Conservation (phyloP, 1,140 invertebrate genomes). For the Liolophura sinensis region DNA sequence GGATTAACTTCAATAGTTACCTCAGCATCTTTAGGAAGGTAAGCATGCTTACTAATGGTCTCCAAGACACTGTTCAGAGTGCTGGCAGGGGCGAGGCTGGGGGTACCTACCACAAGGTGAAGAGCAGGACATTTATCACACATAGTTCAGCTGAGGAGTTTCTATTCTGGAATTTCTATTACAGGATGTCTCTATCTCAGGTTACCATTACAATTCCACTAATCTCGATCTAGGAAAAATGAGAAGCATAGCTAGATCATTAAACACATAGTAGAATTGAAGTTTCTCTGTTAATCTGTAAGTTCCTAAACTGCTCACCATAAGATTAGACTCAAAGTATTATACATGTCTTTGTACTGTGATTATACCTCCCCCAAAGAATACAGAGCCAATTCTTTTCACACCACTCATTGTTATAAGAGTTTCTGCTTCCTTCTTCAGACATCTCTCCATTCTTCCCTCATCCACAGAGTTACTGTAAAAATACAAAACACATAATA, state of each 20-base stretch:
- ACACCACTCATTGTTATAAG: slow-evolving; percentile 33
- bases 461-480: slow-evolving; percentile 37
- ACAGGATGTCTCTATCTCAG: too few species aligned
- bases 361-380: not conserved
- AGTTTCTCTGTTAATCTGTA: too few species aligned
- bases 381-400: slow-evolving; percentile 29
- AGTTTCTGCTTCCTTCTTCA: slow-evolving; percentile 36
- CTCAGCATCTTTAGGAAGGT: slow-evolving; percentile 26
- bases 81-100: slow-evolving; percentile 43
- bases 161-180: too few species aligned
- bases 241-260: not conserved
- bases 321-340: too few species aligned
- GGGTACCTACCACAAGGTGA: slow-evolving; percentile 36
- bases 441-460: slow-evolving; percentile 36
- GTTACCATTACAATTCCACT: too few species aligned
- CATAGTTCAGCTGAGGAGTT: too few species aligned
- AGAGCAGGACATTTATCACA: too few species aligned
- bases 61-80: slow-evolving; percentile 36
- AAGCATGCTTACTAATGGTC: slow-evolving; percentile 10
- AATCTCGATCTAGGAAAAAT: too few species aligned
- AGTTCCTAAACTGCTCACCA: too few species aligned
- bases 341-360: not conserved
- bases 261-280: too few species aligned
- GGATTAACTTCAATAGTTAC: slow-evolving; percentile 48
- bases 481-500: slow-evolving; percentile 7